Evolutionary conservation across 2,797 vertebrate species (phyloP).

Genomic region (Gallinago stenura): DNA sequence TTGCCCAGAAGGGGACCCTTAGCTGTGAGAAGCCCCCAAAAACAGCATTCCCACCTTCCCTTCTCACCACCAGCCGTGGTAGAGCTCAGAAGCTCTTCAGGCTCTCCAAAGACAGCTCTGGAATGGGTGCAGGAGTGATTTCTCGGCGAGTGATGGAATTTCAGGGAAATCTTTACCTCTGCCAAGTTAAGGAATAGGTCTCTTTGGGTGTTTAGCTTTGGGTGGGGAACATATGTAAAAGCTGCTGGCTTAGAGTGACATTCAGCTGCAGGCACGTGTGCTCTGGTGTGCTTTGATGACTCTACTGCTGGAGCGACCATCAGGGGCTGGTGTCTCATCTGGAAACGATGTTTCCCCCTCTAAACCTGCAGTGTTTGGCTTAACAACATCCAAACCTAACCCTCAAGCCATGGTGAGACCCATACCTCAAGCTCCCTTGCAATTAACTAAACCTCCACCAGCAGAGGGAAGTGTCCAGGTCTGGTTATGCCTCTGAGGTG

Average conservation of each 20-base stretch:
- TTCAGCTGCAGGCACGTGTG: not conserved
- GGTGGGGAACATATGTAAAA: not conserved
- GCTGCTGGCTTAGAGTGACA: not conserved
- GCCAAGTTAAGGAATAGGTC: not conserved
- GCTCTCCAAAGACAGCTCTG: not conserved
- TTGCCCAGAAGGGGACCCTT: not conserved
- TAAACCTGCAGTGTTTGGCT: not conserved
- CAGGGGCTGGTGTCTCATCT: not conserved
- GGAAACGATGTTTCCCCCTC: rapidly evolving
- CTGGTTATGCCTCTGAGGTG: rapidly evolving
- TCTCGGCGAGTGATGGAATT: not conserved
- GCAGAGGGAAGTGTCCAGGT: not conserved
- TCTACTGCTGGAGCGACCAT: rapidly evolving
- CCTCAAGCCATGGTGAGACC: rapidly evolving
- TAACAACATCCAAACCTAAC: not conserved
- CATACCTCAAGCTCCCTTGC: not conserved
- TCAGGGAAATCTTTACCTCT: not conserved
- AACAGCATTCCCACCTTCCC: not conserved
- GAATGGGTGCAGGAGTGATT: not conserved
- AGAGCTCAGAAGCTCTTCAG: not conserved
- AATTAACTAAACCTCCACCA: not conserved
- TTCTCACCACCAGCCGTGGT: not conserved
- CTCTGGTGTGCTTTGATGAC: not conserved
- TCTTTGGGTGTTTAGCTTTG: not conserved
- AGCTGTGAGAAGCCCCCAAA: not conserved